Conservation (phyloP, 2,113 vertebrate genomes). For the Daubentonia madagascariensis region DNA sequence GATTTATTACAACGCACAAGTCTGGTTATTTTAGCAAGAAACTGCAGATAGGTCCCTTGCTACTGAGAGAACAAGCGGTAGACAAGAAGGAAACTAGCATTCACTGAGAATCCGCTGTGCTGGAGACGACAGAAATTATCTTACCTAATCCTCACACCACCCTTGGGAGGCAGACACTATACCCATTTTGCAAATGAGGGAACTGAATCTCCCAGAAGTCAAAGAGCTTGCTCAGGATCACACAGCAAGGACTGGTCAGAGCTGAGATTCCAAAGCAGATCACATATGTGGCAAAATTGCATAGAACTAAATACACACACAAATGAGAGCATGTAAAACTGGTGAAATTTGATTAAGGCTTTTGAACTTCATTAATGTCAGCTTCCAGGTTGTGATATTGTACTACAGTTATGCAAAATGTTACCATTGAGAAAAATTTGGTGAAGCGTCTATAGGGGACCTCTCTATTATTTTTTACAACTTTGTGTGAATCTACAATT, state of each 20-base stretch:
- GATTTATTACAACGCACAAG: neutral
- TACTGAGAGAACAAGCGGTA: neutral
- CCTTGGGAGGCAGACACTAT: neutral
- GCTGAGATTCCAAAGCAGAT: neutral
- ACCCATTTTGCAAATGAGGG: neutral
- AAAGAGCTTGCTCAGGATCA: neutral
- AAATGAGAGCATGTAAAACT: neutral
- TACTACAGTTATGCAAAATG: neutral
- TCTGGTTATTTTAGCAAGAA: neutral
- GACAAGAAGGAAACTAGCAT: neutral
- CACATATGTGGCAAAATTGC: neutral
- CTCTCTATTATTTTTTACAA: neutral
- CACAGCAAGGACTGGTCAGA: neutral
- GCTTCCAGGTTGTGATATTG: neutral
- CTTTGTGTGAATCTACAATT: neutral
- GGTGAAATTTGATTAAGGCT: neutral
- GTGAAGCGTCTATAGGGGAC: neutral
- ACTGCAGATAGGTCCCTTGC: neutral
- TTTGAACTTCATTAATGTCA: neutral
- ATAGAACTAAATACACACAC: neutral
- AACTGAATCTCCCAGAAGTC: neutral
- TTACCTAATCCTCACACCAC: neutral
- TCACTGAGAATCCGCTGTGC: neutral
- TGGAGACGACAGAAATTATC: neutral
- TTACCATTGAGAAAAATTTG: neutral